Evolutionary conservation across 2,888 invertebrate species (phyloP).

Genomic region (Temnothorax unifasciatus): DNA sequence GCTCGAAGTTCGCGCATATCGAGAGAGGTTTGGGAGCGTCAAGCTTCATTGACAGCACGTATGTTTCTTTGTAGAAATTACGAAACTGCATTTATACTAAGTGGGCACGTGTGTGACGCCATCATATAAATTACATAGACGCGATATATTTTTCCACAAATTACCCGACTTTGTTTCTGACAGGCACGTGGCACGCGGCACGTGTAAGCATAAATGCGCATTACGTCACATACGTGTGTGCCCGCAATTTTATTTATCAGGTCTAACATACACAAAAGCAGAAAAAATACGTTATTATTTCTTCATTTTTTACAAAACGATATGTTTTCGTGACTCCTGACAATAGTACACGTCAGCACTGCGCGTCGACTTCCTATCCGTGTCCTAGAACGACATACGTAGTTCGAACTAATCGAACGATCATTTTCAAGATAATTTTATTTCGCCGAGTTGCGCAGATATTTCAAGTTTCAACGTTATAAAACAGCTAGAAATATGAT

Average conservation of each 20-base stretch:
- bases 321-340: neutral
- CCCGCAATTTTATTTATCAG: neutral
- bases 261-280: neutral
- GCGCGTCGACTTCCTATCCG: neutral
- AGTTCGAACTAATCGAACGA: neutral
- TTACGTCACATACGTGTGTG: neutral
- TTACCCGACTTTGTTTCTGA: neutral
- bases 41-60: neutral
- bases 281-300: constrained; percentile 7
- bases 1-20: neutral
- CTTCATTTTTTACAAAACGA: neutral
- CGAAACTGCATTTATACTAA: neutral
- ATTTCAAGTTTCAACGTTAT: neutral
- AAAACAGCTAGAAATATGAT: neutral
- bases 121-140: neutral
- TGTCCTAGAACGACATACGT: neutral
- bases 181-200: neutral
- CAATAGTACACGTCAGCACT: neutral
- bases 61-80: constrained; percentile 1
- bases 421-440: constrained; percentile 30
- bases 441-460: neutral
- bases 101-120: neutral
- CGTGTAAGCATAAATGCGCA: neutral
- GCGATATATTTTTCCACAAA: neutral
- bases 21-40: neutral